Conservation (phyloP, 2,797 vertebrate genomes). For the Bovichtus diacanthus region DNA sequence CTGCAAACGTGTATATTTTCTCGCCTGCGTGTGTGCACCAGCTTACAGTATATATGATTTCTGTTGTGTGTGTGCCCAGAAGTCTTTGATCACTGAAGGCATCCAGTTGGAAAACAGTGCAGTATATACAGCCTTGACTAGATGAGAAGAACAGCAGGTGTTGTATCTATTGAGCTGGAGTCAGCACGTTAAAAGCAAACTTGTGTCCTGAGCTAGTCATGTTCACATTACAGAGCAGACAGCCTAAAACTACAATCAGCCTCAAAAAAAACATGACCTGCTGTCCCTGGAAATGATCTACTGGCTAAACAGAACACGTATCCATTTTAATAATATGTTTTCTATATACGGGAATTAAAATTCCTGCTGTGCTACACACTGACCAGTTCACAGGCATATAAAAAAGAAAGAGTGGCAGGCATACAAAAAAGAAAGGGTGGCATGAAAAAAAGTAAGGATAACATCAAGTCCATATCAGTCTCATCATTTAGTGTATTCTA, state of each 20-base stretch:
- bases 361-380: neutral
- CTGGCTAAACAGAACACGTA: constrained; percentile 17
- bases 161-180: constrained; percentile 17
- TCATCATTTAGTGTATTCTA: neutral
- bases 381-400: constrained; percentile 4
- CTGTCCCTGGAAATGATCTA: constrained; percentile 28
- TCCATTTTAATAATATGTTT: constrained; percentile 18
- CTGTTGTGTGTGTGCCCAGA: neutral
- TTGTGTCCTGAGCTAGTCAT: constrained; percentile 45
- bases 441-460: no score
- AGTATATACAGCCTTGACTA: constrained; percentile 4
- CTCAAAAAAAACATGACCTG: constrained; percentile 35
- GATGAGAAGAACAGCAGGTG: constrained; percentile 34
- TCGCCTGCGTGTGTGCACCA: neutral
- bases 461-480: no score
- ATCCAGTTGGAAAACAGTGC: neutral
- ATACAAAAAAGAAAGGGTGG: no score
- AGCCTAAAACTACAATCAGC: constrained; percentile 7
- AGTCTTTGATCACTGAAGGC: constrained; percentile 53
- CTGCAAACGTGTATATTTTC: neutral
- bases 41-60: neutral
- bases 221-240: constrained; percentile 44
- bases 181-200: constrained; percentile 42
- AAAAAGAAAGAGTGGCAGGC: no score
- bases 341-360: neutral